Evolutionary conservation across 2,888 invertebrate genomes (phyloP), one percentile per base, ranked within the genome.

Genomic region (Phania funesta): DNA sequence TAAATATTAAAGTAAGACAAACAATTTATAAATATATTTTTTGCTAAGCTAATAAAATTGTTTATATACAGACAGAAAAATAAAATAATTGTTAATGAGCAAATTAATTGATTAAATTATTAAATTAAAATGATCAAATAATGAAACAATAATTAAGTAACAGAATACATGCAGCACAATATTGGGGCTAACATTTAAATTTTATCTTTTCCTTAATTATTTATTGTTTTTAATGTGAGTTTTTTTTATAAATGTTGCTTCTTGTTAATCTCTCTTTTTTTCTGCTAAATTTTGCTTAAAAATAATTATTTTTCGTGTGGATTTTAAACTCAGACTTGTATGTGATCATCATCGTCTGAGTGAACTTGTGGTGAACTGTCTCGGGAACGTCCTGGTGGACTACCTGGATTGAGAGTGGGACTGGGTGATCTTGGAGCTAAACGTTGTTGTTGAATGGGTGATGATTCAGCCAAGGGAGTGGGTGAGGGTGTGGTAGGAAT

Each of bases 331-430:
- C 88, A 91, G 85, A 91, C 91, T 86, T 91, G 90, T 84, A 91
- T 89, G 76, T 91, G 90, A 84, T 91, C 91, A 75, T 91, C 91
- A 13, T 91, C 91, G 67, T 91, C 91, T 65, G 90, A 90, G 68
- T 89, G 90, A 44, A 88, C 87, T 85, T 89, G 90, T 71, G 89
- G 90, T 29, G 74, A 78, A 68, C 91, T 91, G 83, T 91, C 91
- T 20, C 87, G 86, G 9, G 91, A 91, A 26, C 91, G 88, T 0
- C 91, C 91, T 1, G 91, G 91, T 70, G 91, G 91, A 86, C 91
- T 91, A 46, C 91, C 91, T 22, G 91, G 91, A 86, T 91, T 91
- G 29, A 91, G 75, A 29, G 91, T 91, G 2, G 91, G 91, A 86
- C 91, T 91, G 11, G 91, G 91, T 0, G 89, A 88, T 20, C 88